Base-by-base conservation (phyloP, 1,140 invertebrate genomes). In the Calycopis cecrops region DNA sequence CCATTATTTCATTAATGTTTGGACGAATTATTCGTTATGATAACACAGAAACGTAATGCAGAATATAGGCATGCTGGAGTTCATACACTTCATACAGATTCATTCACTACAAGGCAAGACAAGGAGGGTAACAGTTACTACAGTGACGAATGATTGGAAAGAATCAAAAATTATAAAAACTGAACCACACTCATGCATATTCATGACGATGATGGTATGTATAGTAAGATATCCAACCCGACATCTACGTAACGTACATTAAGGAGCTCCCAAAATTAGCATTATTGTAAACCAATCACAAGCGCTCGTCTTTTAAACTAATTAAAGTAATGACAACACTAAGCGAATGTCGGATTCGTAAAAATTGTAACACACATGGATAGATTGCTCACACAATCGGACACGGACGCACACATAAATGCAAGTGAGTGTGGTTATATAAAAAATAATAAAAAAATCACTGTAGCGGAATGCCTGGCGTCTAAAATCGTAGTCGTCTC, bases 251-350 rank as follows among this genome's bases (percentile, higher is more conserved):
- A 67, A 58, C 67, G 68, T 68, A 48, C 62, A 48, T 21, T 42
- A 18, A 60, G 35, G 56, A 69, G 52, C 65, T 69, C 68, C 64
- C 62, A 72, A 68, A 71, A 63, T 60, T 73, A 81, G 73, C 75
- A 60, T 78, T 78, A 80, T 71, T 71, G 85, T 87, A 85, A 88
- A 87, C 86, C 86, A 87, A 88, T 87, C 85, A 88, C 83, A 87
- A 81, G 78, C 79, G 76, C 70, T 69, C 64, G 65, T 58, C 55
- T 49, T 64, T 63, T 67, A 59, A 3, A 3, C 2, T 28, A 28
- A 28, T 28, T 28, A 60, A 65, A 76, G 75, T 74, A 80, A 82
- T 80, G 76, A 76, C 80, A 84, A 81, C 74, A 72, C 73, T 73
- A 78, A 78, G 71, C 76, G 77, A 84, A 85, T 82, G 82, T 82